A percentile compares a stretch with the other conserved stretches of the same genome.
These are phyloP conservation scores for Serinus canaria DNA, from an alignment of 2,113 vertebrate species.

Conservation along the genomic window DNA sequence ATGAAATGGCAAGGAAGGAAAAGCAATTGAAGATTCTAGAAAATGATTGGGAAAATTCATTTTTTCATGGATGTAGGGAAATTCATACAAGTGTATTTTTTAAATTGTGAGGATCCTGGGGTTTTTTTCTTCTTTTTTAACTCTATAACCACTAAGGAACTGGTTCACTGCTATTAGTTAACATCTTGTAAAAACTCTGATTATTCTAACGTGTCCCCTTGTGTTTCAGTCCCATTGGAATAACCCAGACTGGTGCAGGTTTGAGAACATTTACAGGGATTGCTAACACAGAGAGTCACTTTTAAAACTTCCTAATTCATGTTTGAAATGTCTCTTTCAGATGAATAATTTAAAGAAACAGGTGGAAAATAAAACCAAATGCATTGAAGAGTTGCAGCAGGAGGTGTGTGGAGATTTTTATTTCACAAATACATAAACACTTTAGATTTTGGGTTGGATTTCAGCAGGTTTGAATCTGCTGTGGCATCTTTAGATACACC, in stretches of 20 bases:
- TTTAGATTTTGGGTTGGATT: background rate
- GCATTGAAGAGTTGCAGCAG: conserved; percentile 79
- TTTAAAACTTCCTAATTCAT: background rate
- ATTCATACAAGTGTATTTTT: background rate
- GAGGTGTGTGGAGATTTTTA: conserved; percentile 75
- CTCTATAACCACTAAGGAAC: background rate
- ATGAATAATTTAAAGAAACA: conserved; percentile 79
- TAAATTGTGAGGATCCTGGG: background rate
- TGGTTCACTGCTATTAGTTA: background rate
- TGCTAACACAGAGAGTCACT: background rate
- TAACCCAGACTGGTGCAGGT: background rate
- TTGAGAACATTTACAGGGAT: background rate
- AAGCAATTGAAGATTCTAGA: conserved; percentile 81
- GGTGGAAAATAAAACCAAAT: conserved; percentile 79
- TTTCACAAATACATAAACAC: background rate
- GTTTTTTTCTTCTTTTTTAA: background rate
- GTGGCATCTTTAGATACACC: background rate
- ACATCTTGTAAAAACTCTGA: background rate
- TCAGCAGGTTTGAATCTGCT: background rate
- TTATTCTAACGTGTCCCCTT: fast-evolving
- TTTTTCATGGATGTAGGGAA: background rate
- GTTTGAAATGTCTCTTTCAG: conserved; percentile 67
- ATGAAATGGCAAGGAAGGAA: conserved; percentile 79
- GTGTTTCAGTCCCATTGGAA: background rate
- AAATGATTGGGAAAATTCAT: conserved; percentile 71